phyloP scores from a whole-genome alignment of 2,888 invertebrate genomes.

The Apamea epomidion region DNA sequence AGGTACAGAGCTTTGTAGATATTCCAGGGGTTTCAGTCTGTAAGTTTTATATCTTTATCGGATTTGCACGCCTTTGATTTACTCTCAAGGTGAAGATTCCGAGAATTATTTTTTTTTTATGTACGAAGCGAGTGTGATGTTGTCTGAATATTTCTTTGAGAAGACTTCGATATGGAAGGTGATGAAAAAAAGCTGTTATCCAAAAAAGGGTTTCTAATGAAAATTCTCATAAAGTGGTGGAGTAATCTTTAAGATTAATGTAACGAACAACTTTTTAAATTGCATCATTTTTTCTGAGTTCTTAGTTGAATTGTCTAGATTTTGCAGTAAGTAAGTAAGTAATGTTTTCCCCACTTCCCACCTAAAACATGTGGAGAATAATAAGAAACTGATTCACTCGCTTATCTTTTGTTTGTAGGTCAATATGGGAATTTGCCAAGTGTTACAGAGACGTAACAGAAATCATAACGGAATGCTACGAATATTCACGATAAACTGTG shows the following conservation, averaged over 20 bases:
- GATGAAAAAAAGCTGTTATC: not conserved
- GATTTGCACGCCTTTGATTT: constrained; percentile 36
- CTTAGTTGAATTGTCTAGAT: not conserved
- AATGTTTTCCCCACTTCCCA: constrained; percentile 17
- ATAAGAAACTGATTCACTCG: constrained; percentile 61
- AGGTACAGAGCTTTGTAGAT: constrained; percentile 42
- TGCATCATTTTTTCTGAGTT: not conserved
- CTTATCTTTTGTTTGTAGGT: constrained; percentile 63
- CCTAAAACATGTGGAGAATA: constrained; percentile 47
- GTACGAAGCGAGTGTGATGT: constrained; percentile 9
- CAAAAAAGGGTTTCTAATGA: not conserved
- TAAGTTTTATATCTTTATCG: constrained; percentile 40
- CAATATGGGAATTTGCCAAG: constrained; percentile 66
- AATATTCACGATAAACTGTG: constrained; percentile 28
- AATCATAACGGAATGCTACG: constrained; percentile 46
- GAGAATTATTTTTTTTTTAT: constrained; percentile 9
- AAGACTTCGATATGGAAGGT: not conserved
- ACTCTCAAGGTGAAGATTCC: not conserved
- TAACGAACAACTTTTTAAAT: not conserved
- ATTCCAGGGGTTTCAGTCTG: constrained; percentile 39
- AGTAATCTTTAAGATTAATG: not conserved
- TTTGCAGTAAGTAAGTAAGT: constrained; percentile 3
- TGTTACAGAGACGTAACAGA: constrained; percentile 46
- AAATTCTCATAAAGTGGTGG: not conserved
- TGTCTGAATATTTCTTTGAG: not conserved